A percentile compares a stretch with the other conserved stretches of the same genome.
Conservation (phyloP, 37 sponge, comb jelly and placozoan genomes). For the Halichondria panicea region DNA sequence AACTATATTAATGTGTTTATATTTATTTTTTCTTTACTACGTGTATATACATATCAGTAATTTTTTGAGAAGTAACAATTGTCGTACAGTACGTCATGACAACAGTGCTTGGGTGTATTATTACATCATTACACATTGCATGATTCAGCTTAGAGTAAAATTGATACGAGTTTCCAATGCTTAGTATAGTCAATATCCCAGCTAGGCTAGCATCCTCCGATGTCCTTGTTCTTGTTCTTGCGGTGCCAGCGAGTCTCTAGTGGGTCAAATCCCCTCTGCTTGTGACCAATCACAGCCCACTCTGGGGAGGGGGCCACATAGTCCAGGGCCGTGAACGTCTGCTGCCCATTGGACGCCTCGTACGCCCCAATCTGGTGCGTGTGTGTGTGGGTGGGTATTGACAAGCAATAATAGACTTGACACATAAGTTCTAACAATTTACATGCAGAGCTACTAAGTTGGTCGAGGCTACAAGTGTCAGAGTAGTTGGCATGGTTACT, state of each 20-base stretch:
- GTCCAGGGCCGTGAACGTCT: conserved; percentile 77
- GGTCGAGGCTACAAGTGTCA: neutral
- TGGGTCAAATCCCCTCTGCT: conserved; percentile 90
- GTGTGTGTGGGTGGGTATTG: neutral
- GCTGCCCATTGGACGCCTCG: conserved; percentile 22
- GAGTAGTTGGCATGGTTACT: neutral
- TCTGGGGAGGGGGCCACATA: conserved; percentile 85
- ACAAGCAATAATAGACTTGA: neutral
- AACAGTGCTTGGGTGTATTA: no score
- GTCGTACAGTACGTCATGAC: no score
- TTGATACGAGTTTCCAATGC: no score
- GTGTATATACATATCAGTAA: no score
- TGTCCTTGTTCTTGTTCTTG: conserved; percentile 77
- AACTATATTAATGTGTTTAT: no score
- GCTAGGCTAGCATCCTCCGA: conserved; percentile 67
- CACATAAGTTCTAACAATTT: neutral
- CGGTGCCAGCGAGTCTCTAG: conserved; percentile 87
- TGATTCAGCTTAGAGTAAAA: no score
- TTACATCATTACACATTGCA: no score
- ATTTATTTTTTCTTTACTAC: no score
- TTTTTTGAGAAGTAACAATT: no score
- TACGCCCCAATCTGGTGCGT: conserved; percentile 30
- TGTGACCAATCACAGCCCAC: conserved; percentile 85
- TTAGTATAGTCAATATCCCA: no score
- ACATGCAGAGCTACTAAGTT: neutral